Percentiles rank a stretch among this genome's conserved stretches.
phyloP scores from a whole-genome alignment of 2,888 invertebrate genomes.

The Gordius sp. region DNA sequence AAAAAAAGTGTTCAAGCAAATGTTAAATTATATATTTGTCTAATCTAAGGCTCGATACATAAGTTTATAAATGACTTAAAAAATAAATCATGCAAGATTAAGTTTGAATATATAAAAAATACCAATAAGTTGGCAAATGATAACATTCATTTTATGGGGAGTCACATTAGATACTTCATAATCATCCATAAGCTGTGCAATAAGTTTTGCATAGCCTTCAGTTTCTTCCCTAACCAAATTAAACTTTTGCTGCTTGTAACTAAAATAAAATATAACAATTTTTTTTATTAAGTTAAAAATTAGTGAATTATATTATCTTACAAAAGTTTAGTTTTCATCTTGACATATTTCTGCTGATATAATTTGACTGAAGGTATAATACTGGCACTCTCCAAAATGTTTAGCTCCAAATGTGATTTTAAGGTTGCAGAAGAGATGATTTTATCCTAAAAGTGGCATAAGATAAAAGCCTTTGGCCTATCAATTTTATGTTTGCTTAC shows the following conservation, averaged over 20 bases:
- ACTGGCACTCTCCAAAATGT: not conserved
- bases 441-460: no score
- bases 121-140: not conserved
- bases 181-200: constrained; percentile 64
- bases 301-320: constrained; percentile 39
- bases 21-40: no score
- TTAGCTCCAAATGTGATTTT: not conserved
- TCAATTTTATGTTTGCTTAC: no score
- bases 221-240: constrained; percentile 93
- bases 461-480: no score
- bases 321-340: constrained; percentile 90
- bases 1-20: no score
- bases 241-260: constrained; percentile 95
- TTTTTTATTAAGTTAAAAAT: not conserved
- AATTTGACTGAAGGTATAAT: constrained; percentile 1
- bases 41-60: no score
- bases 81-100: constrained; percentile 19
- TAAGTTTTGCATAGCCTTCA: constrained; percentile 87
- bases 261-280: constrained; percentile 31
- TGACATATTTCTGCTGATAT: constrained; percentile 47
- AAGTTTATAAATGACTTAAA: no score
- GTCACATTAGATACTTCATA: constrained; percentile 21
- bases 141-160: constrained; percentile 18
- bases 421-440: no score
- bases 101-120: constrained; percentile 11